phyloP scores from a whole-genome alignment of 1,140 invertebrate genomes.

The Idris sp. region DNA sequence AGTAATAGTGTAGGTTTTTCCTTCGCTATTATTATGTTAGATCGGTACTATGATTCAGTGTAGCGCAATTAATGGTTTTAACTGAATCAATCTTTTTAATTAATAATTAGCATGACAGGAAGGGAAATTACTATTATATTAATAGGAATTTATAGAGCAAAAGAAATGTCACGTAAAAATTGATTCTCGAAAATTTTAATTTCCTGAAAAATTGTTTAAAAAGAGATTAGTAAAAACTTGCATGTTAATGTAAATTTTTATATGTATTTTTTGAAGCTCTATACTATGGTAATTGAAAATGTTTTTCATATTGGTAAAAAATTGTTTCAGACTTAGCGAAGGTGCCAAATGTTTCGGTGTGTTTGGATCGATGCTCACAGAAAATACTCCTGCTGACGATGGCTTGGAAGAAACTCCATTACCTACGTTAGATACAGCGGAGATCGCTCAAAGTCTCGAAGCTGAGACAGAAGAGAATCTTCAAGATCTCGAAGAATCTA shows the following conservation, averaged over 20 bases:
- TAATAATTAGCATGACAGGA: no score
- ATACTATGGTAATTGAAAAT: no score
- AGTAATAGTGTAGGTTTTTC: slow-evolving; percentile 20
- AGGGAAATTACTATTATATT: no score
- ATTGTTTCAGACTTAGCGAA: slow-evolving; percentile 28
- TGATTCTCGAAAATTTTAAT: no score
- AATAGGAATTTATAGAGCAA: no score
- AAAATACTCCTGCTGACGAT: slow-evolving; percentile 29
- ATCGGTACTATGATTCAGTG: slow-evolving; percentile 26
- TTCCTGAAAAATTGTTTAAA: no score
- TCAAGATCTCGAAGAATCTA: slow-evolving; percentile 35
- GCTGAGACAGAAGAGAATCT: slow-evolving; percentile 49
- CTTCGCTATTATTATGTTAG: slow-evolving; percentile 15
- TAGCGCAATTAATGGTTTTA: slow-evolving; percentile 4
- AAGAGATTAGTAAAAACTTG: no score
- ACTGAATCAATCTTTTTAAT: no score
- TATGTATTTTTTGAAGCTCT: slow-evolving; percentile 2
- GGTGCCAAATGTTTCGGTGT: slow-evolving; percentile 32
- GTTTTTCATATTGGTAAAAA: not conserved
- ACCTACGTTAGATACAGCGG: slow-evolving; percentile 20
- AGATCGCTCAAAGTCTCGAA: slow-evolving; percentile 16
- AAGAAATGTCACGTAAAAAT: no score
- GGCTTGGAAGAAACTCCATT: slow-evolving; percentile 19
- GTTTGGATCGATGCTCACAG: slow-evolving; percentile 34
- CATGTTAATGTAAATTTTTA: no score